phyloP scores from a whole-genome alignment of 2,888 invertebrate species.

The Carcina quercana region DNA sequence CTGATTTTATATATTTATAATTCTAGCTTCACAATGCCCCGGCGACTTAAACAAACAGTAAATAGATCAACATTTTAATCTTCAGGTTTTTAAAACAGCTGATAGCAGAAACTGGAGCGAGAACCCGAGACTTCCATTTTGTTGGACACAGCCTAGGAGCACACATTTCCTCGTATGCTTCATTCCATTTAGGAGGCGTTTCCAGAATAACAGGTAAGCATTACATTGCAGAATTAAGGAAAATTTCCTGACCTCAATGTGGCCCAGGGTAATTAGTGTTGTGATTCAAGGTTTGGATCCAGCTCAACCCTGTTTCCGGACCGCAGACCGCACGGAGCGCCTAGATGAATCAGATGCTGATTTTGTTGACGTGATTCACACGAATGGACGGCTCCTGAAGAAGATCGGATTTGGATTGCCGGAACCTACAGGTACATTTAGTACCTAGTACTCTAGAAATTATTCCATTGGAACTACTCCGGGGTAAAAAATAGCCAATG shows the following conservation, averaged over 20 bases:
- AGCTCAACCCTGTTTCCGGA: constrained; percentile 77
- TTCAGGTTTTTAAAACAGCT: constrained; percentile 68
- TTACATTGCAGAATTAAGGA: background rate
- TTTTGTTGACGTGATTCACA: constrained; percentile 78
- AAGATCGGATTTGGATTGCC: constrained; percentile 76
- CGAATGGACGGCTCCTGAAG: constrained; percentile 69
- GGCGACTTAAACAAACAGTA: no score
- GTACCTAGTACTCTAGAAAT: no score
- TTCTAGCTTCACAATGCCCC: no score
- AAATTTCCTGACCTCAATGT: background rate
- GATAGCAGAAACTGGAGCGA: constrained; percentile 45
- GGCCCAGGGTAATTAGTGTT: no score
- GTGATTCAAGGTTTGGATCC: constrained; percentile 76
- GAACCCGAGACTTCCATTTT: constrained; percentile 63
- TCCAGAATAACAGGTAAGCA: constrained; percentile 65
- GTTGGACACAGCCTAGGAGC: constrained; percentile 78
- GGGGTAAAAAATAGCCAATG: no score
- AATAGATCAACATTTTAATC: no score
- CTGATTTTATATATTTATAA: no score
- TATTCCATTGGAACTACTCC: no score
- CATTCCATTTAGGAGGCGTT: constrained; percentile 60
- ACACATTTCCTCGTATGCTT: constrained; percentile 74
- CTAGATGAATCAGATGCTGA: constrained; percentile 73
- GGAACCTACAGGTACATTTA: constrained; percentile 65
- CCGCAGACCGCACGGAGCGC: constrained; percentile 50